Conservation (phyloP, 2,113 vertebrate genomes). For the Prolemur simus region DNA sequence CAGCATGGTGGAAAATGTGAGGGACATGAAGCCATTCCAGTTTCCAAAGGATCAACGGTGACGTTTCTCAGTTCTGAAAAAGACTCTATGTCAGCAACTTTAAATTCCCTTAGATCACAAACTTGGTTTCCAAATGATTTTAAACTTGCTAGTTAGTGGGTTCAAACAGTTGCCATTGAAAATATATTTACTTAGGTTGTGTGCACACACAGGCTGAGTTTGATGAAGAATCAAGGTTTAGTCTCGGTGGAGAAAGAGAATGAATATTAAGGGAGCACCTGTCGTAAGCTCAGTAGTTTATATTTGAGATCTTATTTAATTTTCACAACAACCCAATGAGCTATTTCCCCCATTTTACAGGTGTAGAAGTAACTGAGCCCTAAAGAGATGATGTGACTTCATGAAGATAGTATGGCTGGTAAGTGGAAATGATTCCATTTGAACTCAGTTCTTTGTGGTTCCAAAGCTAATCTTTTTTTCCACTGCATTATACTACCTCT, state of each 20-base stretch:
- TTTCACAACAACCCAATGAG: not conserved
- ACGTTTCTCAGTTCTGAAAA: not conserved
- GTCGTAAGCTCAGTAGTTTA: not conserved
- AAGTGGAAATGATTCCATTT: not conserved
- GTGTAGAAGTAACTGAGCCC: not conserved
- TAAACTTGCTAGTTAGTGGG: not conserved
- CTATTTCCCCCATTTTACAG: not conserved
- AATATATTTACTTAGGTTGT: slow-evolving; percentile 18
- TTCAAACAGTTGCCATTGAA: not conserved
- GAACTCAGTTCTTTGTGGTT: not conserved
- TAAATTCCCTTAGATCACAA: slow-evolving; percentile 9
- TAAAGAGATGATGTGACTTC: not conserved
- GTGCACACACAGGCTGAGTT: not conserved
- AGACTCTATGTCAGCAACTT: not conserved
- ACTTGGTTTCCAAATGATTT: slow-evolving; percentile 13
- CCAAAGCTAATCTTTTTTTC: not conserved
- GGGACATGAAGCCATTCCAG: not conserved
- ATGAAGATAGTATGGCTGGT: not conserved
- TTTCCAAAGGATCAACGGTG: not conserved
- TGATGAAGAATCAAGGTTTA: not conserved
- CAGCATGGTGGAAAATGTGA: not conserved
- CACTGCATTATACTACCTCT: not conserved
- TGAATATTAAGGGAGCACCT: not conserved
- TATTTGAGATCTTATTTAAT: not conserved
- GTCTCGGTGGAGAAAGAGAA: not conserved